Evolutionary conservation across 2,113 vertebrate species (phyloP).

Genomic region (Amphiprion ocellaris): DNA sequence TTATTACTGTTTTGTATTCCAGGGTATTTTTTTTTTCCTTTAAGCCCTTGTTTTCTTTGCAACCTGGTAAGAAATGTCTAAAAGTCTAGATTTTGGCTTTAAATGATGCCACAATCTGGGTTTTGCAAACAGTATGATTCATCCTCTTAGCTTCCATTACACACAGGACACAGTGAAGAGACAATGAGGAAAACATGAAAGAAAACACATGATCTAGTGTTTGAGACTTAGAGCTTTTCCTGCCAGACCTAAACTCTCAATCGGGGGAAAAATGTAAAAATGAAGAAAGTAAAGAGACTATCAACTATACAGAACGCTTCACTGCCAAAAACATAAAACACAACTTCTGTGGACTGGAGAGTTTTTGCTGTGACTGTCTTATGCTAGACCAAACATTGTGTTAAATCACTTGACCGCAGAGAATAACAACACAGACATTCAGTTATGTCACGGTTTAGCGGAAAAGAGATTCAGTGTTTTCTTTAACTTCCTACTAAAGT

Average conservation of each 20-base stretch:
- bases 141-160: constrained; percentile 2
- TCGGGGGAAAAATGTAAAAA: neutral
- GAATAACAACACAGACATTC: neutral
- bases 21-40: neutral
- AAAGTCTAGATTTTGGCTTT: neutral
- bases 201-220: neutral
- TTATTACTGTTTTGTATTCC: constrained; percentile 11
- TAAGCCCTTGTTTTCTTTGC: neutral
- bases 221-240: constrained; percentile 5
- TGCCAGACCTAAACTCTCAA: constrained; percentile 2
- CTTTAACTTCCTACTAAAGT: constrained; percentile 4
- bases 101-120: neutral
- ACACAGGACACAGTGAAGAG: neutral
- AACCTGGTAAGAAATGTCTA: neutral
- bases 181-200: constrained; percentile 1
- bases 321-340: constrained; percentile 6
- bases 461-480: constrained; percentile 12
- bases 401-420: neutral
- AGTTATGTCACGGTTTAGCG: neutral
- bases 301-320: constrained; percentile 8
- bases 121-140: neutral
- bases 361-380: neutral
- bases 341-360: constrained; percentile 10
- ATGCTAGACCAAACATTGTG: neutral
- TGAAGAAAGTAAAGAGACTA: constrained; percentile 17